Base-by-base conservation (phyloP, 2,888 invertebrate species). In the Scaptomyza caliginosa region DNA sequence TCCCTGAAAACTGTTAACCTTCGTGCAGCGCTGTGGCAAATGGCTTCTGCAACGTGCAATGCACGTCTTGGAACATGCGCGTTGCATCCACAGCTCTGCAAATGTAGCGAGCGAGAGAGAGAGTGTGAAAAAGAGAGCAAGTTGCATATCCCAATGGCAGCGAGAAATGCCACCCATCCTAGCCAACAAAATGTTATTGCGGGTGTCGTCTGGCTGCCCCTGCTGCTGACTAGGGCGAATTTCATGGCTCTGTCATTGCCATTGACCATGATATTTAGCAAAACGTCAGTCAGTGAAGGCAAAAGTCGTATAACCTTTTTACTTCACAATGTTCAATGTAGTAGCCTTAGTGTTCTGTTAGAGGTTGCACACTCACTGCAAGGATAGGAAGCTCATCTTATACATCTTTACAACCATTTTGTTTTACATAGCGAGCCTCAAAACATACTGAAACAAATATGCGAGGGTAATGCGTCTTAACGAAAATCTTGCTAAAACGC, bases 121-220 rank as follows among this genome's bases (percentile, higher is more conserved):
- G 30, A 32, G 36, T n/a, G n/a, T n/a, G 10, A 42, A 42, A 26
- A 28, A 16, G 10, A 38, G 19, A 46, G 56, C 34, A 17, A 54
- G 57, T 51, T 60, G 55, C 54, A 54, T 28, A 32, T 26, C 8
- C 26, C 16, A 50, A 45, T 39, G 43, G 34, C 54, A 48, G 59
- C 43, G 58, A 54, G 67, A 30, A n/a, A 23, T 50, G 52, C 58
- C 67, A 38, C 54, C 50, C 7, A 21, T 43, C 30, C 48, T 17
- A 48, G 24, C 51, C 40, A 43, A 43, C 38, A 46, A 50, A 56
- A 49, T 36, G 11, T 17, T 28, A 36, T 7, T 32, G 21, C 42
- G 69, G 83, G 86, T 79, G 83, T 70, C 63, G 83, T 83, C 83
- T 83, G 86, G 83, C 56, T 52, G 55, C 86, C 72, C 86, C 66